A percentile compares a stretch with the other conserved stretches of the same genome.
phyloP scores from a whole-genome alignment of 2,888 invertebrate species.

The Amiota mariae region DNA sequence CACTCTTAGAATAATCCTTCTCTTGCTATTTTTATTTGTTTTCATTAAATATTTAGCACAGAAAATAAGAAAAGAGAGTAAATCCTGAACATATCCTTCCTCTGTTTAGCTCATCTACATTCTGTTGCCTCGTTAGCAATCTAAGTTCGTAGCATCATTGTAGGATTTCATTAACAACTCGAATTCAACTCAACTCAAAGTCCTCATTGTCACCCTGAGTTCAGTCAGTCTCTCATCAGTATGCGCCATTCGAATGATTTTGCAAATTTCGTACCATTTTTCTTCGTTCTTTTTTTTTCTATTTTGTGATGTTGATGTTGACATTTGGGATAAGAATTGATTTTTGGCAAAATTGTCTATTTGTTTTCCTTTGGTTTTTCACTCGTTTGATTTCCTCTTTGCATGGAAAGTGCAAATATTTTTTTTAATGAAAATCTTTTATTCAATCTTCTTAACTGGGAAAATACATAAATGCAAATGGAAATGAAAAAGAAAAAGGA shows the following conservation, averaged over 20 bases:
- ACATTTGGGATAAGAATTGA: slow-evolving; percentile 26
- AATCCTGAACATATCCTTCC: not conserved
- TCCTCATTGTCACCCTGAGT: not conserved
- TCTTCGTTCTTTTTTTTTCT: too few species aligned
- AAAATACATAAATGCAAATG: not conserved
- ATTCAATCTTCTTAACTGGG: not conserved
- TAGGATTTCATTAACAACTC: slow-evolving; percentile 24
- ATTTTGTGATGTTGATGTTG: slow-evolving; percentile 6
- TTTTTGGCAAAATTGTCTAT: slow-evolving; percentile 11
- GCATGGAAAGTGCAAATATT: slow-evolving; percentile 10
- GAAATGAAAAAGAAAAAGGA: not conserved
- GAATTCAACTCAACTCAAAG: slow-evolving; percentile 12
- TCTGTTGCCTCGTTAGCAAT: slow-evolving; percentile 7
- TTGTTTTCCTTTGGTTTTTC: slow-evolving; percentile 14
- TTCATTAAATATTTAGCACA: slow-evolving; percentile 17
- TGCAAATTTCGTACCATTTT: slow-evolving; percentile 1
- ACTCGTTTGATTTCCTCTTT: not conserved
- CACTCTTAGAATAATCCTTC: not conserved
- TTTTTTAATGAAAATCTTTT: slow-evolving; percentile 14
- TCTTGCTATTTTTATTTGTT: not conserved
- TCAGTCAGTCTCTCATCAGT: slow-evolving; percentile 10
- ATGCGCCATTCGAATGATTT: slow-evolving; percentile 24
- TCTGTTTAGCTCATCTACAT: not conserved
- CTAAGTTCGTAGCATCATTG: slow-evolving; percentile 8
- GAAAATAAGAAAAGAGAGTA: not conserved